Evolutionary conservation across 2,113 vertebrate species (phyloP).

Genomic region (Turdus rufiventris): DNA sequence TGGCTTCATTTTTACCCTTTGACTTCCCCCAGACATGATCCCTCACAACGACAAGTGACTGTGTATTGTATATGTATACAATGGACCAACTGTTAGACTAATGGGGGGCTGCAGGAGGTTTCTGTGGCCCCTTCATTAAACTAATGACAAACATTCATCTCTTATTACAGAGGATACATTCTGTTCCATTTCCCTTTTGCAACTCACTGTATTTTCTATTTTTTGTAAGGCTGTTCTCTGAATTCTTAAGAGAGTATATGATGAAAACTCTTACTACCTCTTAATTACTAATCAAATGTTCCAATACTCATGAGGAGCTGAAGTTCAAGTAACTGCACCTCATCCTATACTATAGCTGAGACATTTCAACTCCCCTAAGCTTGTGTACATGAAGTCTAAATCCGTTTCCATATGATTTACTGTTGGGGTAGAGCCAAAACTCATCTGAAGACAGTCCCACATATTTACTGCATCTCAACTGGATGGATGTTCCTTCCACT

Average conservation of each 20-base stretch:
- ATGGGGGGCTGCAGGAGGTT: constrained; percentile 21
- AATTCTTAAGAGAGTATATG: background rate
- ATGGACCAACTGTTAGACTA: constrained; percentile 20
- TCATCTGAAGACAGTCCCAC: background rate
- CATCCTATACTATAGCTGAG: background rate
- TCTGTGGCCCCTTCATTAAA: constrained; percentile 32
- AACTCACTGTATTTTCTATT: background rate
- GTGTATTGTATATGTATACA: constrained; percentile 4
- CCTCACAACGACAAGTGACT: background rate
- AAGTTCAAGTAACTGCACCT: background rate
- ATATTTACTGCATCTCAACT: background rate
- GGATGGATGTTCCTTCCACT: fast-evolving
- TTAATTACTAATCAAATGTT: background rate
- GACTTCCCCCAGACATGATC: background rate
- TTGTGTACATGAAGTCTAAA: background rate
- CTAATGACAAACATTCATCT: constrained; percentile 42
- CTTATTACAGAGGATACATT: constrained; percentile 28
- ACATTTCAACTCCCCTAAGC: background rate
- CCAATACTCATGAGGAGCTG: background rate
- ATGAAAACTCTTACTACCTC: background rate
- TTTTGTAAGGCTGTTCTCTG: background rate
- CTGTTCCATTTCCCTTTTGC: background rate
- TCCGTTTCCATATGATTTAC: background rate
- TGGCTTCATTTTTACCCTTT: background rate
- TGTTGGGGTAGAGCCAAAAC: background rate